phyloP scores from a whole-genome alignment of 2,797 vertebrate species.

The Halcyon badia region DNA sequence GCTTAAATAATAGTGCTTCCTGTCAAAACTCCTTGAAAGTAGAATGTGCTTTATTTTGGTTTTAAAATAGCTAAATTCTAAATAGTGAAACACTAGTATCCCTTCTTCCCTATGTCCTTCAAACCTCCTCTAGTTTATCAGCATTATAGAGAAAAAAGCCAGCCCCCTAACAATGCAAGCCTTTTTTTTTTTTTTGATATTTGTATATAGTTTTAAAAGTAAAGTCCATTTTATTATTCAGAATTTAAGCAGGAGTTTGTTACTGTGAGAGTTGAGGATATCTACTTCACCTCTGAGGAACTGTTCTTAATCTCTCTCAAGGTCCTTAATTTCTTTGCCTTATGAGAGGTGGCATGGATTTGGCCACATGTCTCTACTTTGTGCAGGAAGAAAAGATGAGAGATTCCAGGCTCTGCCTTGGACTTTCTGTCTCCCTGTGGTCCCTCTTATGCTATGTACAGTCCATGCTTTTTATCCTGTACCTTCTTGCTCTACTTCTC shows the following conservation, averaged over 20 bases:
- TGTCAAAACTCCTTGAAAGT: not conserved
- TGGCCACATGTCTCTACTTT: not conserved
- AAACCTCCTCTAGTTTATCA: not conserved
- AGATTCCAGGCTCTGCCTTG: not conserved
- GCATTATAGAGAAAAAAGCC: not conserved
- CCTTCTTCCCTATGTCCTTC: not conserved
- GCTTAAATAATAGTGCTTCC: not conserved
- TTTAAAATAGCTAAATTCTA: not conserved
- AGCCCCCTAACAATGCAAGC: not conserved
- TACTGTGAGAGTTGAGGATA: not conserved
- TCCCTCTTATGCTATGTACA: not conserved
- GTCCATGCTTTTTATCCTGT: not conserved
- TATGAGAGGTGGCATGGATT: fast-evolving
- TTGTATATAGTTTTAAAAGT: not conserved
- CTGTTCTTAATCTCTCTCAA: not conserved
- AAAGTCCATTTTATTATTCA: not conserved
- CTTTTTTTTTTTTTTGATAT: not conserved
- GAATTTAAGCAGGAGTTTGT: not conserved
- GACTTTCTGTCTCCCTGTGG: not conserved
- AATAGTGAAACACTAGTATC: not conserved
- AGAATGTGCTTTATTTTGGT: not conserved
- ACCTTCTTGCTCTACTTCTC: not conserved
- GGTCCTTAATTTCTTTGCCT: not conserved
- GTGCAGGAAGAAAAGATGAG: not conserved
- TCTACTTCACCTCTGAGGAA: not conserved